Percentiles rank a stretch among this genome's conserved stretches.
Evolutionary conservation across 2,888 invertebrate species (phyloP).

Genomic region (Campoplex nolae): DNA sequence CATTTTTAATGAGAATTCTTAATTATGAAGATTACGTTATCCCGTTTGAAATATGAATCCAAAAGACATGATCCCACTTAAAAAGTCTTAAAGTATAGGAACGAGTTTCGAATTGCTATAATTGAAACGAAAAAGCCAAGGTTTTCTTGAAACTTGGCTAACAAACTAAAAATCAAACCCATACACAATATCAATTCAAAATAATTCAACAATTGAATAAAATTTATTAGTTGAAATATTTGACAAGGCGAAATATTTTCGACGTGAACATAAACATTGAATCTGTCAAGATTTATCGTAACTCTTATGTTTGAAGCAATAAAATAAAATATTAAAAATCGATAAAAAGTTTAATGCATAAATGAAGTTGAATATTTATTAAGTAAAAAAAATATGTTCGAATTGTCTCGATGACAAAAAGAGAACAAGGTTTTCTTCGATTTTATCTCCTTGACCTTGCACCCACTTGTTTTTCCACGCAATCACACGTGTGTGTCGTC

Average conservation of each 20-base stretch:
- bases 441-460: conserved; percentile 67
- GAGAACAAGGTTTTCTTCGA: conserved; percentile 63
- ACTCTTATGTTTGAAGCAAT: too few relatives aligned
- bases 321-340: background rate
- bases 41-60: too few relatives aligned
- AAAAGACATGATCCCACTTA: too few relatives aligned
- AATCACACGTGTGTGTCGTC: conserved; percentile 22
- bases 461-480: conserved; percentile 61
- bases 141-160: background rate
- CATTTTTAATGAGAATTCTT: background rate
- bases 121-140: background rate
- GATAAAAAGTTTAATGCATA: background rate
- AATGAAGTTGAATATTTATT: background rate
- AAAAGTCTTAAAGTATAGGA: background rate
- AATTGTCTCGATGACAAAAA: conserved; percentile 10
- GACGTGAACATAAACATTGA: background rate
- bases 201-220: too few relatives aligned
- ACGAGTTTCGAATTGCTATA: background rate
- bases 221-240: too few relatives aligned
- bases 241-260: too few relatives aligned
- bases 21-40: too few relatives aligned
- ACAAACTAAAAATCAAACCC: too few relatives aligned
- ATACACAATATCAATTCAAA: background rate
- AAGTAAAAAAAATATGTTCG: background rate
- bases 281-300: background rate